A percentile compares a stretch with the other conserved stretches of the same genome.
Conservation (phyloP, 2,113 vertebrate genomes). For the Platichthys stellatus region DNA sequence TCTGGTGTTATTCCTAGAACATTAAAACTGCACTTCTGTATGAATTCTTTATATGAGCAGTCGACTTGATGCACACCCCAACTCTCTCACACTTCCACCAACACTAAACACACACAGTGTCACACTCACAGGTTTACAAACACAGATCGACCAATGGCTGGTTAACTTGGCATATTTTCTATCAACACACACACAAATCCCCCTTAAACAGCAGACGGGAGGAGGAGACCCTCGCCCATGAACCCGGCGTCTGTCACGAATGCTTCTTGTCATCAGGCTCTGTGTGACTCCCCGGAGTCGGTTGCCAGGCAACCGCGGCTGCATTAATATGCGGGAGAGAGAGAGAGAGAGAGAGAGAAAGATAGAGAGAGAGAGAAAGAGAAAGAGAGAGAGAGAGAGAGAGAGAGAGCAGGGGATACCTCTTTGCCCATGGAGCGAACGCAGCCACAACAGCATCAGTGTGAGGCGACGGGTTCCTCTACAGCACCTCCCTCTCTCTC, state of each 20-base stretch:
- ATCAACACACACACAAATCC: neutral
- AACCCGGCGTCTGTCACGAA: conserved; percentile 76
- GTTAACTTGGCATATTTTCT: neutral
- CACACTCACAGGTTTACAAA: neutral
- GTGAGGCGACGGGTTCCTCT: conserved; percentile 62
- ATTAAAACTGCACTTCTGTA: neutral
- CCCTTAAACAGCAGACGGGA: conserved; percentile 25
- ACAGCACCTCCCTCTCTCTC: conserved; percentile 24
- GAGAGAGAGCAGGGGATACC: conserved; percentile 79
- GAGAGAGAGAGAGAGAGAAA: conserved; percentile 77
- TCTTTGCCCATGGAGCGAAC: conserved; percentile 71
- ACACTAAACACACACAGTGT: neutral
- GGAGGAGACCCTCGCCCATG: conserved; percentile 67
- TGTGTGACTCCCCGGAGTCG: conserved; percentile 86
- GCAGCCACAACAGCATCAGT: conserved; percentile 65
- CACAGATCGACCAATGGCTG: neutral
- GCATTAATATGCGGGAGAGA: conserved; percentile 89
- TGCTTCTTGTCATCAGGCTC: conserved; percentile 67
- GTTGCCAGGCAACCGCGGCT: conserved; percentile 90
- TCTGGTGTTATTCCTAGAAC: neutral
- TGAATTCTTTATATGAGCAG: neutral
- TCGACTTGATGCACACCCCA: neutral
- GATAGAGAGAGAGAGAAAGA: conserved; percentile 75
- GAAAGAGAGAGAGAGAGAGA: too few relatives aligned
- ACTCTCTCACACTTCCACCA: neutral